Evolutionary conservation across 2,113 vertebrate species (phyloP).

Genomic region (Gambusia affinis): DNA sequence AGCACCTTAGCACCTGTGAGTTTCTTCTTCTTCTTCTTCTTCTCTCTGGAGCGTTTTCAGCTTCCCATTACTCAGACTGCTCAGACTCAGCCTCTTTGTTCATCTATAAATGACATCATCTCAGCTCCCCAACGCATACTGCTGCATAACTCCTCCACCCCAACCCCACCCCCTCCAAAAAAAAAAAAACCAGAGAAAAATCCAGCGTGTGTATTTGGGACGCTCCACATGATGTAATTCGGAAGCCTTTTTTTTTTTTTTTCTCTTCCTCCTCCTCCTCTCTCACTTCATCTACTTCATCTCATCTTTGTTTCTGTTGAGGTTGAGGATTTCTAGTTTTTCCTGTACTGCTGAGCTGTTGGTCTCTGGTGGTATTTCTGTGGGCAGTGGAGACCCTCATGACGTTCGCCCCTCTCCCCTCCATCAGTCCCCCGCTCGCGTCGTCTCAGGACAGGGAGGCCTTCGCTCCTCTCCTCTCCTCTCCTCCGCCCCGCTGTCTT

Average conservation of each 20-base stretch:
- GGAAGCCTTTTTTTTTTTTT: constrained; percentile 17
- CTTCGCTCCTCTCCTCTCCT: constrained; percentile 21
- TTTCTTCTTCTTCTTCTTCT: constrained; percentile 12
- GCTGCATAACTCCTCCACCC: constrained; percentile 39
- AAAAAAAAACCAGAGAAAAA: constrained; percentile 5
- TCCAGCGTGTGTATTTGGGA: constrained; percentile 58
- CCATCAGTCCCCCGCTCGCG: constrained; percentile 35
- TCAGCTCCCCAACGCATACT: constrained; percentile 61
- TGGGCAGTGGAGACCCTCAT: constrained; percentile 20
- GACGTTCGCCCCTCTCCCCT: constrained; percentile 13
- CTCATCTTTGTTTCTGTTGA: neutral
- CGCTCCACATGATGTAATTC: constrained; percentile 61
- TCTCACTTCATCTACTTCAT: constrained; percentile 21
- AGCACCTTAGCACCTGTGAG: constrained; percentile 83
- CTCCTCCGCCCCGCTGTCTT: constrained; percentile 42
- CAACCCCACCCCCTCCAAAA: neutral
- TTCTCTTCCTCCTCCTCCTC: constrained; percentile 10
- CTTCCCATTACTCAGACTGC: constrained; percentile 49
- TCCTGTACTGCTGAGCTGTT: constrained; percentile 1
- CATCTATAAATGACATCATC: constrained; percentile 77
- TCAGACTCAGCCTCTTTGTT: constrained; percentile 70
- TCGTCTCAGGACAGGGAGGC: constrained; percentile 55
- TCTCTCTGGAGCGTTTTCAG: constrained; percentile 50
- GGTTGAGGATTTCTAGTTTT: constrained; percentile 1
- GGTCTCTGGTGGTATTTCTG: constrained; percentile 1